These are phyloP conservation scores for Lycophotia porphyrea DNA, from an alignment of 2,888 invertebrate genomes.

Conservation along the genomic window DNA sequence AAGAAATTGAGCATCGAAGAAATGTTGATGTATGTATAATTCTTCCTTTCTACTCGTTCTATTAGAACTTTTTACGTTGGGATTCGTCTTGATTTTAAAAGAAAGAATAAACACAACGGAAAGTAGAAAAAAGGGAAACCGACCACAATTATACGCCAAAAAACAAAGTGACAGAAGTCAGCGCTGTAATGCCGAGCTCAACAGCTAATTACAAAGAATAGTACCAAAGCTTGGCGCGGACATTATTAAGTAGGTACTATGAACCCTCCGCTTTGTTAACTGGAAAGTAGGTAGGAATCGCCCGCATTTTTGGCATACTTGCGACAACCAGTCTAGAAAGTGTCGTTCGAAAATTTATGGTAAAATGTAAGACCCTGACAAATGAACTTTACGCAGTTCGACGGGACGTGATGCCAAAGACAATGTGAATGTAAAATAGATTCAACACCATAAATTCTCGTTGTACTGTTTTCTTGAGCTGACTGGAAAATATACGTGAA, in stretches of 20 bases:
- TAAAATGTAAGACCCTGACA: conserved; percentile 80
- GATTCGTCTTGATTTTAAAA: conserved; percentile 47
- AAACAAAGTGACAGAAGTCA: conserved; percentile 66
- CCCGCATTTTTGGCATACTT: conserved; percentile 73
- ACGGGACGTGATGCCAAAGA: conserved; percentile 78
- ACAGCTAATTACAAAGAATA: conserved; percentile 70
- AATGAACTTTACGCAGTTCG: conserved; percentile 83
- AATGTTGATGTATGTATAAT: conserved; percentile 64
- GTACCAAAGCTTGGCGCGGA: conserved; percentile 54
- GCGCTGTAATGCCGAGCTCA: conserved; percentile 61
- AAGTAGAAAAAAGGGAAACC: conserved; percentile 46
- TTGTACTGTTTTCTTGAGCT: conserved; percentile 73
- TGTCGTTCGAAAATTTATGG: conserved; percentile 78
- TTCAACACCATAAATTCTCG: conserved; percentile 74
- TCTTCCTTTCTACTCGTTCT: conserved; percentile 42
- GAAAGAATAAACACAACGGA: conserved; percentile 36
- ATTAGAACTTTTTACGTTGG: conserved; percentile 41
- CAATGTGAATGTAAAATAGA: conserved; percentile 83
- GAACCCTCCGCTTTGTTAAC: conserved; percentile 66
- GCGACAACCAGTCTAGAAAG: conserved; percentile 71
- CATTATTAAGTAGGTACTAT: conserved; percentile 68
- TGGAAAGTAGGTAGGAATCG: conserved; percentile 64
- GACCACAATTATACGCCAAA: conserved; percentile 53
- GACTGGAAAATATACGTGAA: conserved; percentile 63
- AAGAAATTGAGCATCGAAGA: conserved; percentile 66